Evolutionary conservation across 2,888 invertebrate genomes (phyloP).

Genomic region (Drosophila pullipes): DNA sequence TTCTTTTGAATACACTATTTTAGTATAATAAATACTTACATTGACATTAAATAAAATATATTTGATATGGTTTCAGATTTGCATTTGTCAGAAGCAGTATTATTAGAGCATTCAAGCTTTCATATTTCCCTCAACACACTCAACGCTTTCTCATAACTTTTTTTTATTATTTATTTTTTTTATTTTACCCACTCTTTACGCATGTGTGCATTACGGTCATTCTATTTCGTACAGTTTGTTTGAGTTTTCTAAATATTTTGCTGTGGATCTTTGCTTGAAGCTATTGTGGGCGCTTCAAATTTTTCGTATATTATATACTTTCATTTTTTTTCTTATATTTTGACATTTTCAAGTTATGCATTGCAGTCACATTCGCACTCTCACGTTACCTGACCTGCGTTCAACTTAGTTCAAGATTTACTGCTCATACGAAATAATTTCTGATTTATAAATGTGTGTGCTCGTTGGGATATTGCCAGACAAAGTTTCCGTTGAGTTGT

Average conservation of each 20-base stretch:
- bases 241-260: conserved; percentile 72
- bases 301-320: conserved; percentile 25
- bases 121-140: neutral
- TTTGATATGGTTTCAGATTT: neutral
- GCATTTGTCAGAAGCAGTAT: neutral
- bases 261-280: conserved; percentile 41
- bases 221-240: conserved; percentile 49
- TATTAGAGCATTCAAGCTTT: conserved; percentile 51
- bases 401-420: conserved; percentile 6
- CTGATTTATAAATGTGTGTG: neutral
- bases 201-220: conserved; percentile 71
- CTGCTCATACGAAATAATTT: conserved; percentile 1
- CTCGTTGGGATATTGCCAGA: conserved; percentile 1
- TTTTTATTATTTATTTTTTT: conserved; percentile 14
- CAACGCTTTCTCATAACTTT: neutral
- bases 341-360: conserved; percentile 44
- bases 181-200: conserved; percentile 54
- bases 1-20: neutral
- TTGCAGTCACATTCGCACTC: conserved; percentile 51
- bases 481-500: conserved; percentile 31
- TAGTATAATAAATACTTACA: neutral
- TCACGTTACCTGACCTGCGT: conserved; percentile 37
- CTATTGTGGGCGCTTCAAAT: conserved; percentile 15
- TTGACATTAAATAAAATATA: neutral
- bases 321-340: neutral